Percentiles rank a stretch among this genome's conserved stretches.
phyloP scores from a whole-genome alignment of 2,113 vertebrate species.

The Indicator maculatus region DNA sequence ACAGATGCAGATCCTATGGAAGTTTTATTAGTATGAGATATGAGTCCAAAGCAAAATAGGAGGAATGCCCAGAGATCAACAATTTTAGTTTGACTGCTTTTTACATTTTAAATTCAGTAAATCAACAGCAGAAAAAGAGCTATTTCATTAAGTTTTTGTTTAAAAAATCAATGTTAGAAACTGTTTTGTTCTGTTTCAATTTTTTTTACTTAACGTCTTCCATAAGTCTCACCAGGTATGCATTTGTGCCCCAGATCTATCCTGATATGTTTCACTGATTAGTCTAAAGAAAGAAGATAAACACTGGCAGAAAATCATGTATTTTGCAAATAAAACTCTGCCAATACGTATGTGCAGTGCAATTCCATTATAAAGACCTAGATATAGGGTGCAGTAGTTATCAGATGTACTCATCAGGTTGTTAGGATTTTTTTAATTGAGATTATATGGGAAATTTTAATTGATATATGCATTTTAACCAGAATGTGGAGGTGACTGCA shows the following conservation, averaged over 20 bases:
- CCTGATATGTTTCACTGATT: background rate
- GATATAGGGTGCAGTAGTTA: background rate
- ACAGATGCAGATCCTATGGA: background rate
- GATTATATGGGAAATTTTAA: background rate
- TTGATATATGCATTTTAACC: background rate
- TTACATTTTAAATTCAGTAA: background rate
- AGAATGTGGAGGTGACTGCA: background rate
- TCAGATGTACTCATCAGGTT: background rate
- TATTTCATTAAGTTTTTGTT: background rate
- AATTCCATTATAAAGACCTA: background rate
- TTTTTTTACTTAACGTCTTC: background rate
- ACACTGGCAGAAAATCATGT: background rate
- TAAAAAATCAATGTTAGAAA: background rate
- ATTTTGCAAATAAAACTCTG: constrained; percentile 1
- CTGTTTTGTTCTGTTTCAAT: background rate
- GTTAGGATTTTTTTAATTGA: background rate
- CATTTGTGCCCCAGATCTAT: background rate
- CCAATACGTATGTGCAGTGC: background rate
- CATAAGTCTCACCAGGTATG: background rate
- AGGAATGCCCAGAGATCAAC: background rate
- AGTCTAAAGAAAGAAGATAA: background rate
- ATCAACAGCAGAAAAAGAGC: background rate
- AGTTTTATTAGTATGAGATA: background rate
- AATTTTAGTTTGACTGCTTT: background rate
- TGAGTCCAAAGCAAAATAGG: background rate